Evolutionary conservation across 2,113 vertebrate genomes (phyloP).

Genomic region (Perognathus longimembris): DNA sequence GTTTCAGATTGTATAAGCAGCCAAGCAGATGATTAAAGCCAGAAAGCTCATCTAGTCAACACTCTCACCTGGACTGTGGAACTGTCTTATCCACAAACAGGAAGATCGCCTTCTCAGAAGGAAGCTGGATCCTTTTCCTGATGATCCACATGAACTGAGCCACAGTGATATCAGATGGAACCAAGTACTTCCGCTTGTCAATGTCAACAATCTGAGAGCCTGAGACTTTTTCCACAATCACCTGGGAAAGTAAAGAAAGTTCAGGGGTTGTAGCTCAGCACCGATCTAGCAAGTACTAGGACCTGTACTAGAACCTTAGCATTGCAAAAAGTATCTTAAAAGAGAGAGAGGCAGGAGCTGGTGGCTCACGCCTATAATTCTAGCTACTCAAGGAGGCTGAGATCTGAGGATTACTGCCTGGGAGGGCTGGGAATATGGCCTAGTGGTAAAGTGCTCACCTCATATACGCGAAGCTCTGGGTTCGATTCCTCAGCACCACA

Average conservation of each 20-base stretch:
- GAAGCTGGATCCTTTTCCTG: slow-evolving; percentile 98
- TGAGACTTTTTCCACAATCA: slow-evolving; percentile 99
- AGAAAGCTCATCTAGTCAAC: slow-evolving; percentile 15
- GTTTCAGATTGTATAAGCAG: neutral
- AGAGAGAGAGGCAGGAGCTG: neutral
- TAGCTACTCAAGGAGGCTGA: too few species aligned
- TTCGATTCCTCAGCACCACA: too few species aligned
- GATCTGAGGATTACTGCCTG: too few species aligned
- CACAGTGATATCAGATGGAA: slow-evolving; percentile 98
- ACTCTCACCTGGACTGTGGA: slow-evolving; percentile 97
- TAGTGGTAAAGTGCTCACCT: too few species aligned
- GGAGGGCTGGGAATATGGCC: too few species aligned
- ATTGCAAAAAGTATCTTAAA: neutral
- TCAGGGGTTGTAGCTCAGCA: neutral
- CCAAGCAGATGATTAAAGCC: neutral
- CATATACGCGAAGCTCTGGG: too few species aligned
- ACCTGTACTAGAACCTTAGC: neutral
- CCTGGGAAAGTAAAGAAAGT: slow-evolving; percentile 86
- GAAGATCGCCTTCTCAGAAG: slow-evolving; percentile 99
- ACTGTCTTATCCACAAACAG: slow-evolving; percentile 99
- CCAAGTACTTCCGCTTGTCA: slow-evolving; percentile 99
- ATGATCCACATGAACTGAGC: slow-evolving; percentile 99
- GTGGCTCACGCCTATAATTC: too few species aligned
- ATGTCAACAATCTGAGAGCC: slow-evolving; percentile 99
- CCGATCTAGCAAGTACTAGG: neutral